These are phyloP conservation scores for Nanger granti DNA, from an alignment of 2,113 vertebrate genomes.

Conservation along the genomic window DNA sequence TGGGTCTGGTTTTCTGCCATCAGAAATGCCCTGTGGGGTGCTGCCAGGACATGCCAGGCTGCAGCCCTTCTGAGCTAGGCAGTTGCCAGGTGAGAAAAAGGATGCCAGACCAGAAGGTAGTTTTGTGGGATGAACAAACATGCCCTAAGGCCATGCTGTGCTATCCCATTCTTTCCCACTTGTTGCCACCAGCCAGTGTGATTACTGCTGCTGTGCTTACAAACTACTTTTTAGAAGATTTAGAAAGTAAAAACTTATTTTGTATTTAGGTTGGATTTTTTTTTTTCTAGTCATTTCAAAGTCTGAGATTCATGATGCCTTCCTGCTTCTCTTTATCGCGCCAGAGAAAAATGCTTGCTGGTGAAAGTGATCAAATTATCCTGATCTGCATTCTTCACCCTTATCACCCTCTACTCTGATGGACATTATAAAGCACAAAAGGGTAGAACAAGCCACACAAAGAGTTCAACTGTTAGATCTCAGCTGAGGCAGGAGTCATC, in stretches of 20 bases:
- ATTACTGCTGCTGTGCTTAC: slow-evolving; percentile 32
- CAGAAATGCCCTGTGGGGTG: not conserved
- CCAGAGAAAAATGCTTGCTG: not conserved
- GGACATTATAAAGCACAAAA: not conserved
- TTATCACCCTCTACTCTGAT: not conserved
- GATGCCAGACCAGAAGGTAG: slow-evolving; percentile 40
- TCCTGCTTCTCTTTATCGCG: not conserved
- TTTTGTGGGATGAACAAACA: slow-evolving; percentile 50
- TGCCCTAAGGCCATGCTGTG: not conserved
- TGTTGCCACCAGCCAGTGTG: not conserved
- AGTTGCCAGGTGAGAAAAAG: slow-evolving; percentile 23
- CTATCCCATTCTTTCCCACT: slow-evolving; percentile 7
- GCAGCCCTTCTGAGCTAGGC: not conserved
- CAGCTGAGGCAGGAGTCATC: not conserved
- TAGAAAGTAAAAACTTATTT: slow-evolving; percentile 37
- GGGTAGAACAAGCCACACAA: not conserved
- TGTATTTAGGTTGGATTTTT: slow-evolving; percentile 29
- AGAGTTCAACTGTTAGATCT: not conserved
- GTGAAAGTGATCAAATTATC: not conserved
- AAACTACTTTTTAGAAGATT: slow-evolving; percentile 1
- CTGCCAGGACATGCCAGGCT: not conserved
- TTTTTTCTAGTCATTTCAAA: slow-evolving; percentile 12
- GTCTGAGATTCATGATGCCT: not conserved
- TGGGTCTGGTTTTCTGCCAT: not conserved
- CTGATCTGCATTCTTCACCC: not conserved